phyloP scores from a whole-genome alignment of 2,113 vertebrate species.

The Leptobrachium ailaonicum region DNA sequence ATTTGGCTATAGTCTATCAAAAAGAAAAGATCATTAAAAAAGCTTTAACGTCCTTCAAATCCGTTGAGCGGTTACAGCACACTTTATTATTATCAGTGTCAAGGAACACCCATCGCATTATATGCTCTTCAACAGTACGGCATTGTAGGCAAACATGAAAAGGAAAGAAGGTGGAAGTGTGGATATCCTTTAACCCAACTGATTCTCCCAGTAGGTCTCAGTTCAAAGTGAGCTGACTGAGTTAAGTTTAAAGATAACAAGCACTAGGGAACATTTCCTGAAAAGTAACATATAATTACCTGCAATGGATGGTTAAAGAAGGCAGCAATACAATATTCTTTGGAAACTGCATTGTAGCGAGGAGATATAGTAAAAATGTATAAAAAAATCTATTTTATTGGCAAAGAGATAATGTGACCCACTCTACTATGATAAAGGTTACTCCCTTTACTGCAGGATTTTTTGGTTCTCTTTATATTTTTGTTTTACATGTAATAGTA shows the following conservation, averaged over 20 bases:
- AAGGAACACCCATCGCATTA: neutral
- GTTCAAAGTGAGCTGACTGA: neutral
- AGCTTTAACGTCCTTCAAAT: too few relatives aligned
- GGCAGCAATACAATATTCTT: neutral
- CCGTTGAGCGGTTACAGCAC: too few relatives aligned
- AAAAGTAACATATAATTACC: neutral
- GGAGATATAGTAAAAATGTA: neutral
- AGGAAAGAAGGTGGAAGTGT: neutral
- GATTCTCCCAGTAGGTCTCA: neutral
- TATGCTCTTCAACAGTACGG: neutral
- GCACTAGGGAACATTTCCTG: neutral
- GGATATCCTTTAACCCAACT: neutral
- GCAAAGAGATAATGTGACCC: too few relatives aligned
- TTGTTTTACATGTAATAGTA: too few relatives aligned
- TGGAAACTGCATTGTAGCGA: neutral
- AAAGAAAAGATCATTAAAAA: too few relatives aligned
- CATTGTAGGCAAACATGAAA: neutral
- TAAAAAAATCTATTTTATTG: neutral
- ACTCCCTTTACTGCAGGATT: too few relatives aligned
- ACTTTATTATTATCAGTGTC: neutral
- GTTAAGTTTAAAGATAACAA: slow-evolving; percentile 1
- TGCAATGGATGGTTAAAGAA: neutral
- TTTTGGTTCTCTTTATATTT: too few relatives aligned
- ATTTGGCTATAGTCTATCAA: too few relatives aligned
- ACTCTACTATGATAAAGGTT: too few relatives aligned